Conservation (phyloP, 2,113 vertebrate species). For the Barbus barbus region DNA sequence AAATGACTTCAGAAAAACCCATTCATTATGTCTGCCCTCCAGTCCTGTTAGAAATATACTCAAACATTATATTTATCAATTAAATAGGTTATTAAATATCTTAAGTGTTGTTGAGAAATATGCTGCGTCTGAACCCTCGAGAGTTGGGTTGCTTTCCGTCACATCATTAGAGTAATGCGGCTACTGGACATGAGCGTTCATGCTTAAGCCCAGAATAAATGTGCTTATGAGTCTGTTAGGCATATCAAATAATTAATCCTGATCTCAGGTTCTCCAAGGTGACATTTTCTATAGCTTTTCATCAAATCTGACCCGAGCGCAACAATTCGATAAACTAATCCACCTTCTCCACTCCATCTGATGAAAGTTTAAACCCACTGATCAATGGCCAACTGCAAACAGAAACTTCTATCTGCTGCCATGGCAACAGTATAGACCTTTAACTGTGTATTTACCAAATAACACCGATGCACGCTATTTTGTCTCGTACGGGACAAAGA, state of each 20-base stretch:
- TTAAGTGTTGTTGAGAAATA: conserved; percentile 61
- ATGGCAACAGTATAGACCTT: conserved; percentile 36
- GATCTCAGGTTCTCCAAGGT: background rate
- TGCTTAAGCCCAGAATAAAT: conserved; percentile 37
- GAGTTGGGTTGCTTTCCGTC: conserved; percentile 42
- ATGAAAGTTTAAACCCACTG: conserved; percentile 68
- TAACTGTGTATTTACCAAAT: conserved; percentile 32
- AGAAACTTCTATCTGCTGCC: conserved; percentile 19
- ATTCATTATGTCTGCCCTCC: conserved; percentile 81
- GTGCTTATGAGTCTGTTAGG: conserved; percentile 4
- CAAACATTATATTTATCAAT: conserved; percentile 76
- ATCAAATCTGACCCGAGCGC: conserved; percentile 54
- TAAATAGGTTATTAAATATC: conserved; percentile 79
- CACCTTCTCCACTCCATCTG: conserved; percentile 64
- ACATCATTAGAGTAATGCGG: conserved; percentile 23
- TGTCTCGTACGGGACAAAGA: too few relatives aligned
- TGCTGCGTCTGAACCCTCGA: conserved; percentile 48
- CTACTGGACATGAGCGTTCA: conserved; percentile 34
- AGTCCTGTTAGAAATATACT: conserved; percentile 79
- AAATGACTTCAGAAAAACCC: conserved; percentile 80
- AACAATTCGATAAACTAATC: conserved; percentile 61
- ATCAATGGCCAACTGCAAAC: conserved; percentile 49
- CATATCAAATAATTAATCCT: conserved; percentile 10
- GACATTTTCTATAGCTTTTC: conserved; percentile 59
- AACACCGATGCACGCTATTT: background rate